Evolutionary conservation across 2,113 vertebrate genomes (phyloP), one percentile per base, ranked within the genome.

Genomic region (Atrichornis clamosus): DNA sequence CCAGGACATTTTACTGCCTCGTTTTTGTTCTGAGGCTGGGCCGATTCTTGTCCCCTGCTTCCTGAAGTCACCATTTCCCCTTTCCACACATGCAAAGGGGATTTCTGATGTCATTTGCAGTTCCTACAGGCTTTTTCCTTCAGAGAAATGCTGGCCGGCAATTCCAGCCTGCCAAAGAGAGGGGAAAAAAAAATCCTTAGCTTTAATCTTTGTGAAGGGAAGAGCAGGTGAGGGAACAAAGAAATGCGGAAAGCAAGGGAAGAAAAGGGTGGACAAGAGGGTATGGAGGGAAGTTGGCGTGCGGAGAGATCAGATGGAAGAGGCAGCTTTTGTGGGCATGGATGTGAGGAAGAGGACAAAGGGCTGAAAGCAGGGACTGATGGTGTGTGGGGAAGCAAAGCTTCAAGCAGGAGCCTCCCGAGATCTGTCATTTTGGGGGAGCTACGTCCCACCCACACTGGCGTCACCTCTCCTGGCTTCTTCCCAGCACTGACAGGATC

Each of bases 1-100:
- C 17, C 35, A 63, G 47, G 9, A 10, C 5, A 0, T 26, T 35
- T 20, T 11, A 5, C 11, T 74, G 55, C 58, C 39, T 55, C 1
- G 0, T 14, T 80, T 79, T 47, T 33, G 28, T 30, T 0, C 33
- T 33, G 67, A 55, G 39, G 39, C 2, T 24, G 58, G 50, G 65
- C 13, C 58, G 72, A 1, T 0, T 4, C 33, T 84, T 4, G 2
- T 39, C 4, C 2, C 6, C 8, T 2, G 1, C 1, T 32, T 41
- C 10, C 46, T 24, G 27, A 39, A 88, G 41, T n/a, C 1, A 3
- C 53, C 1, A 0, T 33, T 28, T 15, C n/a, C 59, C 28, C 13
- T 73, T 23, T 33, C 30, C 39, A 7, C 1, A 1, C 5, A 0
- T 1, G 10, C 35, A 52, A 27, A 83, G n/a, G 39, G 77, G 24